These are phyloP conservation scores for Graptemys geographica DNA, from an alignment of 2,797 vertebrate genomes.

Conservation along the genomic window DNA sequence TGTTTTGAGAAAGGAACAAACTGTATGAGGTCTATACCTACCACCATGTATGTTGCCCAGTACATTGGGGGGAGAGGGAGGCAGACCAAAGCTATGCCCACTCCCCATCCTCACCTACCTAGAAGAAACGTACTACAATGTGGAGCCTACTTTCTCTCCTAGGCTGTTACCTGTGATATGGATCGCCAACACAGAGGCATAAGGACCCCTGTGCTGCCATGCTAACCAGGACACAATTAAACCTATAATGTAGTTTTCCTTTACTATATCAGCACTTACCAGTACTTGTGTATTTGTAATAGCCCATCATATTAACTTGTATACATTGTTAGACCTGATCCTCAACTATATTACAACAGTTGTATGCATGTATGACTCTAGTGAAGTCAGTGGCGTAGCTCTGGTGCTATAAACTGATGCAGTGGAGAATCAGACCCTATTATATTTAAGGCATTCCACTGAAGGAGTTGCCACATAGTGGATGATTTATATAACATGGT, in stretches of 20 bases:
- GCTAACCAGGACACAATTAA: neutral
- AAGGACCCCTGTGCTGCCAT: too few relatives aligned
- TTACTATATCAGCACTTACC: neutral
- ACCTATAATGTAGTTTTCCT: neutral
- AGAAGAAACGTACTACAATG: neutral
- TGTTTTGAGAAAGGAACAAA: neutral
- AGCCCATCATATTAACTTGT: neutral
- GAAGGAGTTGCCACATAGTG: neutral
- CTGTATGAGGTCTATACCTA: neutral
- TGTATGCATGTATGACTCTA: neutral
- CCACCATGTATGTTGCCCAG: accelerated
- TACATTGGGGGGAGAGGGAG: neutral
- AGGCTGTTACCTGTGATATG: neutral
- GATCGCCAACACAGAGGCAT: accelerated
- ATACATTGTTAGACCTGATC: neutral
- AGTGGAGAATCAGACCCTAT: neutral
- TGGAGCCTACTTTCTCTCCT: neutral
- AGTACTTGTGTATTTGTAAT: neutral
- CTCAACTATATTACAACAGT: neutral
- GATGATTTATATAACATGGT: neutral
- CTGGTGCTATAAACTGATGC: neutral
- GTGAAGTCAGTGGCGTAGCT: neutral
- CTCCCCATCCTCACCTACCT: accelerated
- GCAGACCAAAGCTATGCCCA: neutral
- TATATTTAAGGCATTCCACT: neutral